Evolutionary conservation across 2,888 invertebrate species (phyloP), one percentile per base, ranked within the genome.

Genomic region (Phragmatobia fuliginosa): DNA sequence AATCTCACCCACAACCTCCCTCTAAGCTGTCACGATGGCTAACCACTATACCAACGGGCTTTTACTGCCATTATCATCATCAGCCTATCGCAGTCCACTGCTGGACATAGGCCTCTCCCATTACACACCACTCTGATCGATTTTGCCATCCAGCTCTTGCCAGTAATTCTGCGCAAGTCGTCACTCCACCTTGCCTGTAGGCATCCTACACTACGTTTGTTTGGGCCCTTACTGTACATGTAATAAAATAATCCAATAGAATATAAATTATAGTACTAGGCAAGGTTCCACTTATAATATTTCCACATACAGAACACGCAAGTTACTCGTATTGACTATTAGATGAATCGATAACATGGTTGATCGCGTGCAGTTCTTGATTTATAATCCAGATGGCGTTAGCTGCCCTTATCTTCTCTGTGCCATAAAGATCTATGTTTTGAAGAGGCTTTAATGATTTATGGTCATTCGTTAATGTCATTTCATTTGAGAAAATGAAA

Each of bases 371-470:
- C 73, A 64, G 60, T 69, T 79, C 71, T 68, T 76, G 82, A 81
- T 81, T 82, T 82, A 81, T 76, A 65, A 63, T 49, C 73, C 68
- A 81, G 82, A 78, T 80, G 82, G 75, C 74, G 70, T 66, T 74
- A 61, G n/a, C 16, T 33, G 25, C 64, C 64, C n/a, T 79, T 78
- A 81, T 79, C 81, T 78, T 2, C 28, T 6, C 31, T 64, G 68
- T 66, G 71, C 64, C 67, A 74, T 80, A 74, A 67, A 74, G 76
- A 81, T 76, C 74, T 61, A 73, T 73, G 73, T 79, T 72, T 70
- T 71, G 70, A 65, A 71, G 36, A 66, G 66, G 68, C 72, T 66
- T 68, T 72, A 74, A 78, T 73, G 68, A 73, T 73, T 74, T 78
- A 79, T 66, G 28, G 69, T 56, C 59, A 18, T 59, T 61, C 63